Evolutionary conservation across 2,888 invertebrate species (phyloP).

Genomic region (Lissonota sp.): DNA sequence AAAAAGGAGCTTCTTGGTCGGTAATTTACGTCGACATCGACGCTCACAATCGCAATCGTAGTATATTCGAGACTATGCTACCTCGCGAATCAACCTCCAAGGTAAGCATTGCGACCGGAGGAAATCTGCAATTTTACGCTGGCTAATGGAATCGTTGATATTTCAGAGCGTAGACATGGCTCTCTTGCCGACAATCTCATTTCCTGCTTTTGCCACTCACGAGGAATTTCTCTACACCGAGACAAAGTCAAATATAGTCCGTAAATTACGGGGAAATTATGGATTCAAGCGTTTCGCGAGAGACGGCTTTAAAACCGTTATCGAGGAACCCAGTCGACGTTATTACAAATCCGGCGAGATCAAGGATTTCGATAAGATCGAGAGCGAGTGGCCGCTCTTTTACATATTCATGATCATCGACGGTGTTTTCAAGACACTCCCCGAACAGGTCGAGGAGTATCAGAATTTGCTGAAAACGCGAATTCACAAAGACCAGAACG

Average conservation of each 20-base stretch:
- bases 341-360: constrained; percentile 96
- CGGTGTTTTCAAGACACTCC: constrained; percentile 94
- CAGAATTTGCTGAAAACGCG: constrained; percentile 93
- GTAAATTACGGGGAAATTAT: constrained; percentile 93
- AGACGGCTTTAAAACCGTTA: constrained; percentile 95
- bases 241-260: constrained; percentile 93
- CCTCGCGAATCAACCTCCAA: constrained; percentile 99
- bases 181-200: constrained; percentile 96
- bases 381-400: constrained; percentile 99
- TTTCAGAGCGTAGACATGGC: constrained; percentile 96
- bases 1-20: constrained; percentile 98
- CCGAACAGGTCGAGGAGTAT: constrained; percentile 96
- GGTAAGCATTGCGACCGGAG: no score
- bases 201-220: constrained; percentile 99
- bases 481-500: constrained; percentile 92
- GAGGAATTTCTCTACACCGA: constrained; percentile 94
- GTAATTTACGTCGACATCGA: constrained; percentile 99
- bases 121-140: no score
- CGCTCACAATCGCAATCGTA: constrained; percentile 99
- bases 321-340: constrained; percentile 92
- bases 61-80: constrained; percentile 98
- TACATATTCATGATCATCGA: constrained; percentile 98
- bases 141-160: no score
- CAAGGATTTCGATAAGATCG: constrained; percentile 97
- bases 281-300: constrained; percentile 97